Conservation (phyloP, 2,797 vertebrate species). For the Tragopan temminckii region DNA sequence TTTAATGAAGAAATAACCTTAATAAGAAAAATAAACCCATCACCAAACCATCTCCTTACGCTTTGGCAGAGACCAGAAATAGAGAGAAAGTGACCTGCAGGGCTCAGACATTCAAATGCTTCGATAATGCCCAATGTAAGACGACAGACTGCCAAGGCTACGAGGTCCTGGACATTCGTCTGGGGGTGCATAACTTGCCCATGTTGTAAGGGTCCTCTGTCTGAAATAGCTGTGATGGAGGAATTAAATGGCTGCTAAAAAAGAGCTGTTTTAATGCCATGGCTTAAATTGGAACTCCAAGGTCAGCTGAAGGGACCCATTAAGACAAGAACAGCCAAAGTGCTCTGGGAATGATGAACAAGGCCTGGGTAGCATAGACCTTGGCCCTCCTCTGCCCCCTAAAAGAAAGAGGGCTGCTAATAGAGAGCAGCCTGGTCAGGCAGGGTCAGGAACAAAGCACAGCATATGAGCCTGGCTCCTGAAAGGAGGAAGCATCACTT, state of each 20-base stretch:
- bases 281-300: conserved; percentile 68
- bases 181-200: conserved; percentile 30
- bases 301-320: conserved; percentile 53
- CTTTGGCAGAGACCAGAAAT: conserved; percentile 45
- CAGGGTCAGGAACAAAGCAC: background rate
- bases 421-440: background rate
- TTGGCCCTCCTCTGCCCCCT: background rate
- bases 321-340: conserved; percentile 5
- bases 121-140: background rate
- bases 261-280: conserved; percentile 57
- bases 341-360: background rate
- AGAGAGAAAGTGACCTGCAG: conserved; percentile 35
- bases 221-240: conserved; percentile 67
- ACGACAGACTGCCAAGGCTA: conserved; percentile 15
- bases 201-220: conserved; percentile 62
- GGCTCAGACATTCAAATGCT: conserved; percentile 41
- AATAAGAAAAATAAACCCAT: conserved; percentile 49
- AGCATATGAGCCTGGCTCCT: background rate
- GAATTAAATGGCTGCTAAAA: conserved; percentile 74
- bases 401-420: background rate
- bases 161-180: background rate
- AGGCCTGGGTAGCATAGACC: background rate
- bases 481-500: background rate
- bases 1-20: conserved; percentile 58
- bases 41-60: conserved; percentile 39